phyloP scores from a whole-genome alignment of 92 coral and sea anemone species.

The Isaurus tuberculatus region DNA sequence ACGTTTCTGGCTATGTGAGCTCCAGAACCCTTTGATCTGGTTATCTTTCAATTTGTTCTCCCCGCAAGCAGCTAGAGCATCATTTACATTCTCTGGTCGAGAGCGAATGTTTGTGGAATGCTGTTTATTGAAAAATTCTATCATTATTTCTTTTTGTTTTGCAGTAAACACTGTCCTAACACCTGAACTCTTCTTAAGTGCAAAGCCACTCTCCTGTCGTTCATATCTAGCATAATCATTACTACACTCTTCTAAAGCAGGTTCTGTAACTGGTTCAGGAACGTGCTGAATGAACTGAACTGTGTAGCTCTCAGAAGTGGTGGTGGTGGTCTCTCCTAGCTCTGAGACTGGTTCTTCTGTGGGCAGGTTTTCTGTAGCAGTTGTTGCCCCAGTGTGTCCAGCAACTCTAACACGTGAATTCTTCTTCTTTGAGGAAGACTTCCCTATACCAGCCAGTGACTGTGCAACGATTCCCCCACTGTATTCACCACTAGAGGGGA shows the following conservation, averaged over 20 bases:
- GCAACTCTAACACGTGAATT: slow-evolving; percentile 5
- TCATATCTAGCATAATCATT: background rate
- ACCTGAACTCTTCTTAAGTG: slow-evolving; percentile 36
- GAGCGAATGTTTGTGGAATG: slow-evolving; percentile 50
- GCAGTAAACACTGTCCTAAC: slow-evolving; percentile 46
- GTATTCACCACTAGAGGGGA: slow-evolving; percentile 35
- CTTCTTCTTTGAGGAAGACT: slow-evolving; percentile 30
- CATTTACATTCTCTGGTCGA: slow-evolving; percentile 50
- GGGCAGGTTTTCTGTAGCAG: slow-evolving; percentile 10
- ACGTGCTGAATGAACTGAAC: slow-evolving; percentile 9
- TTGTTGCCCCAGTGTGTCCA: slow-evolving; percentile 36
- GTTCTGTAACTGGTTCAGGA: background rate
- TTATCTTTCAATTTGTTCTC: slow-evolving; percentile 49
- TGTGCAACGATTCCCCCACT: slow-evolving; percentile 42
- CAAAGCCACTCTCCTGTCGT: slow-evolving; percentile 14
- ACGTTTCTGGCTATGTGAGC: slow-evolving; percentile 61
- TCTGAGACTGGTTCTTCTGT: background rate
- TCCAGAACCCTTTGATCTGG: slow-evolving; percentile 68
- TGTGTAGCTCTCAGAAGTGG: background rate
- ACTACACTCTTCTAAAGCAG: background rate
- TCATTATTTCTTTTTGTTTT: slow-evolving; percentile 61
- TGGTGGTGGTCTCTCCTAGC: background rate
- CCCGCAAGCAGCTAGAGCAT: slow-evolving; percentile 51
- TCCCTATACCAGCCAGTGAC: slow-evolving; percentile 61
- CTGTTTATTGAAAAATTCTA: slow-evolving; percentile 43